phyloP scores from a whole-genome alignment of 2,113 vertebrate genomes.

The Lepisosteus oculatus region DNA sequence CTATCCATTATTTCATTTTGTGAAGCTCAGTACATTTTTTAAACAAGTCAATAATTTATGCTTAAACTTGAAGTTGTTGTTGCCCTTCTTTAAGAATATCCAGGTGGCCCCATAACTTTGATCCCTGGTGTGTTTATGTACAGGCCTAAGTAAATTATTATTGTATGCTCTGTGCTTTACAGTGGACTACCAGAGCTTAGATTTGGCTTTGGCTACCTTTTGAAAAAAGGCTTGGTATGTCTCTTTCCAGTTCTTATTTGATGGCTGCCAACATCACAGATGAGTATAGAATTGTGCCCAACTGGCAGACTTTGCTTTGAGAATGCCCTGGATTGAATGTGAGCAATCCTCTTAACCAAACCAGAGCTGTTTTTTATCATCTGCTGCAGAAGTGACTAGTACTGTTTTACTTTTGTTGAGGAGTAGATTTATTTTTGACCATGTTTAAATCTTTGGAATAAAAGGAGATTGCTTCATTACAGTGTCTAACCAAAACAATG shows the following conservation, averaged over 20 bases:
- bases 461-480: constrained; percentile 24
- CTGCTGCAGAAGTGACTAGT: constrained; percentile 42
- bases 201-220: constrained; percentile 41
- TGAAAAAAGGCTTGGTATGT: constrained; percentile 34
- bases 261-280: constrained; percentile 39
- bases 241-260: constrained; percentile 14
- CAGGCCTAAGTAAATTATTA: neutral
- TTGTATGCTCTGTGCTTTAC: neutral
- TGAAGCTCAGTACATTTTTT: too few relatives aligned
- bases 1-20: too few relatives aligned
- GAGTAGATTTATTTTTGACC: constrained; percentile 38
- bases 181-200: constrained; percentile 20
- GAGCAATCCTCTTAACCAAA: constrained; percentile 55
- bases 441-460: constrained; percentile 31
- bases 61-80: too few relatives aligned
- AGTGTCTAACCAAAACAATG: constrained; percentile 16
- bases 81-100: too few relatives aligned
- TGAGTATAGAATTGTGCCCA: constrained; percentile 37
- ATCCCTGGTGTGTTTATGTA: too few relatives aligned
- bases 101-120: too few relatives aligned
- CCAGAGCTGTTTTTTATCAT: constrained; percentile 47
- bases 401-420: constrained; percentile 34
- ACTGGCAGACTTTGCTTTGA: constrained; percentile 41
- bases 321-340: constrained; percentile 41
- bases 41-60: too few relatives aligned